Percentiles rank a stretch among this genome's conserved stretches.
These are phyloP conservation scores for Chunga burmeisteri DNA, from an alignment of 2,113 vertebrate species.

Conservation along the genomic window DNA sequence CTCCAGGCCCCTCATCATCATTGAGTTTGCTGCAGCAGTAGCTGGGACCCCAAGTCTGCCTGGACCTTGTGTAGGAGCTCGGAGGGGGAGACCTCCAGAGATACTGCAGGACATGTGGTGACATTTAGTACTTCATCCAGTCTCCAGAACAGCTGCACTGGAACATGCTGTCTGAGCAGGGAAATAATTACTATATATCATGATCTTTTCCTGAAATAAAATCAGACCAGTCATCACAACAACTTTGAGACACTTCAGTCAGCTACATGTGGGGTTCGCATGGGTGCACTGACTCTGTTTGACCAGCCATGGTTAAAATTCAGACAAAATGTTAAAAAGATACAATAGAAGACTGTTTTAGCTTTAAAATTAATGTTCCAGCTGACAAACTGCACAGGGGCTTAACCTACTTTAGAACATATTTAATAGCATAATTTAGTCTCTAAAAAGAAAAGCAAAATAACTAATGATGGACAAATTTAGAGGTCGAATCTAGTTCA, in stretches of 20 bases:
- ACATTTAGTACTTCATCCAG: neutral
- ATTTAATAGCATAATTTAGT: constrained; percentile 63
- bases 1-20: too few relatives aligned
- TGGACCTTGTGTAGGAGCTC: neutral
- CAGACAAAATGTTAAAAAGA: neutral
- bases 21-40: neutral
- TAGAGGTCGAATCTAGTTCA: constrained; percentile 52
- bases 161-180: neutral
- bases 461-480: constrained; percentile 60
- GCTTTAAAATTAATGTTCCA: constrained; percentile 57
- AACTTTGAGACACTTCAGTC: neutral
- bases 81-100: neutral
- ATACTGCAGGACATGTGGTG: neutral
- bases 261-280: neutral
- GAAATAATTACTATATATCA: neutral
- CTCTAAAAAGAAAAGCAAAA: constrained; percentile 55
- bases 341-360: neutral
- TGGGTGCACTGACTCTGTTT: neutral
- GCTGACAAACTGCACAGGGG: constrained; percentile 51
- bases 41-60: neutral
- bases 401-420: constrained; percentile 58
- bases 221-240: neutral
- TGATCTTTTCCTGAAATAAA: neutral
- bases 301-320: neutral
- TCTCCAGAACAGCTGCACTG: neutral